A percentile compares a stretch with the other conserved stretches of the same genome.
phyloP scores from a whole-genome alignment of 1,140 invertebrate species.

The Notospermus geniculatus region DNA sequence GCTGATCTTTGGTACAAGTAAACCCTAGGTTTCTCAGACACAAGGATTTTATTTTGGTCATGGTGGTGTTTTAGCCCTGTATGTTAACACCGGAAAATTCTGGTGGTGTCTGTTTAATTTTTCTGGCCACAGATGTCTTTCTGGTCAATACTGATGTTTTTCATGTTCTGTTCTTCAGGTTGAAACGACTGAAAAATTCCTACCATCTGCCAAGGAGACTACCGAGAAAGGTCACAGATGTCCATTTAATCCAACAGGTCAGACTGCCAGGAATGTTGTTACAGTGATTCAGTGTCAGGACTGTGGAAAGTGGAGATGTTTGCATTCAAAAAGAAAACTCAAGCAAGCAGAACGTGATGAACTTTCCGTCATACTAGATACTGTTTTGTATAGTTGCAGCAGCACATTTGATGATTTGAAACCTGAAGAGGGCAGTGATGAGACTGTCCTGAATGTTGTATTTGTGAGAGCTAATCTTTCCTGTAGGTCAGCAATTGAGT shows the following conservation, averaged over 20 bases:
- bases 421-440: background rate
- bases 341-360: background rate
- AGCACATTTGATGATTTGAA: background rate
- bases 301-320: background rate
- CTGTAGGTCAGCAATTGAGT: background rate
- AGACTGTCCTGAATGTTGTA: background rate
- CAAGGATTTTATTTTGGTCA: too few species aligned
- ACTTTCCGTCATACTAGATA: background rate
- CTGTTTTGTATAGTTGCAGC: constrained; percentile 1
- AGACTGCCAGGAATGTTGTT: constrained; percentile 6
- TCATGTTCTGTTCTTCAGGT: background rate
- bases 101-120: too few species aligned
- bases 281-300: background rate
- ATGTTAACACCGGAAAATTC: too few species aligned
- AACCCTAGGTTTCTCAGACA: too few species aligned
- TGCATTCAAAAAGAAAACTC: constrained; percentile 2
- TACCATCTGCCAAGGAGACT: background rate
- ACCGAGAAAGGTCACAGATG: background rate
- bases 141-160: too few species aligned
- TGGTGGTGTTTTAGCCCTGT: too few species aligned
- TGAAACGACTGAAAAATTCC: constrained; percentile 2
- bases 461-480: background rate
- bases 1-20: too few species aligned
- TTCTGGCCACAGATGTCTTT: too few species aligned
- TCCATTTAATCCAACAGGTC: constrained; percentile 4